phyloP scores from a whole-genome alignment of 2,113 vertebrate species.

The human (Homo sapiens) region GRCh38 chrX:54386001-54386500 shows the following conservation, averaged over 20 bases:
- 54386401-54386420: background rate
- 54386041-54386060: background rate
- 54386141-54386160: background rate
- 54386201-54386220: background rate
- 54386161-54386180: slow-evolving; percentile 18
- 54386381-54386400: slow-evolving; percentile 17
- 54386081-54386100: background rate
- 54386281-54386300: slow-evolving; percentile 1
- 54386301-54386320: background rate
- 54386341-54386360: slow-evolving; percentile 31
- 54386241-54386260: background rate
- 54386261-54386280: background rate
- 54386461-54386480: background rate
- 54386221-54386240: background rate
- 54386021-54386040: background rate
- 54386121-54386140: background rate
- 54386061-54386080: background rate
- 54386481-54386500: slow-evolving; percentile 17
- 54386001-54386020: slow-evolving; percentile 14
- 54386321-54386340: background rate
- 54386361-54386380: background rate
- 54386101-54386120: background rate
- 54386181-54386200: background rate
- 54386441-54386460: slow-evolving; percentile 27
- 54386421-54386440: slow-evolving; percentile 2